Evolutionary conservation across 2,113 vertebrate species (phyloP), one percentile per base, ranked within the genome.

Genomic region (Reinhardtius hippoglossoides): DNA sequence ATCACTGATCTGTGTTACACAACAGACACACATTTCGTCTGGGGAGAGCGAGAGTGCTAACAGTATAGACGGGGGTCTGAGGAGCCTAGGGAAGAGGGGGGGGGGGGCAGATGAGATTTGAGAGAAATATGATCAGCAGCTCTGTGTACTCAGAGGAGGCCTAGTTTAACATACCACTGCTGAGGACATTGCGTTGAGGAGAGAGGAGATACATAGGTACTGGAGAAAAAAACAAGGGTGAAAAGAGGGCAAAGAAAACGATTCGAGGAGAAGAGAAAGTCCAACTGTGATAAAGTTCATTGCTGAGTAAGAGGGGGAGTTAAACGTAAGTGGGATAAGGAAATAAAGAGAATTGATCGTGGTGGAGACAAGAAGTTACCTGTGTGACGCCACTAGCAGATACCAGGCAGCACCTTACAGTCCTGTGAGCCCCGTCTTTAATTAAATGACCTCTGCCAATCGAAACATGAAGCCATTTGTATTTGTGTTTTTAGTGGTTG

Each of bases 101-200:
- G 4, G 15, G 15, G 44, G 21, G 1, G 20, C 54, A 21, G 50
- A 54, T 54, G 5, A 54, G 52, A 52, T 68, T 75, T 75, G 62
- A 73, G 44, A 75, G 55, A 78, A 86, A 85, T 59, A 73, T 66
- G 65, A 77, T 46, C 76, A 79, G 67, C 35, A 68, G 72, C 42
- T 71, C 63, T 66, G 40, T 71, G 59, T 58, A 40, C 59, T 54
- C 50, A 20, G 20, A 20, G 46, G 46, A 50, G 46, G 56, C 57
- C 35, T 59, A 57, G 60, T 78, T 81, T 74, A 56, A 37, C 64
- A 86, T 74, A 60, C 37, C 60, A 67, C 35, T 4, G 40, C 67
- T 66, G 46, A 46, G 31, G 31, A 31, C 31, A 31, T 31, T 7
- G 14, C 46, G 13, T 10, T 48, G 10, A 6, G 31, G 31, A 31